phyloP scores from a whole-genome alignment of 2,113 vertebrate species.

The Otocyon megalotis region DNA sequence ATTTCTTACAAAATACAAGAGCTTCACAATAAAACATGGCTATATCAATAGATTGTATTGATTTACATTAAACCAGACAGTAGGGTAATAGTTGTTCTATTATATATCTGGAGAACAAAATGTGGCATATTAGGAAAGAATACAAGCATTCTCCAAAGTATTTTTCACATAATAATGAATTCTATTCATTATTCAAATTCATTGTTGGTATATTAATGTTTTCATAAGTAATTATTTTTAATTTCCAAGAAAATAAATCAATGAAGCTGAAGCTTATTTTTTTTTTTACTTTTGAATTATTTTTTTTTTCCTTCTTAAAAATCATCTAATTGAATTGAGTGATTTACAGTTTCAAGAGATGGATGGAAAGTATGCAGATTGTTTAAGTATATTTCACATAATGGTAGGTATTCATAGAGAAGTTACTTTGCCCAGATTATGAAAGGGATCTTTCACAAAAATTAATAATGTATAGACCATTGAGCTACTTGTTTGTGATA shows the following conservation, averaged over 20 bases:
- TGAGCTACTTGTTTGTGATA: not conserved
- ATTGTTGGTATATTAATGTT: not conserved
- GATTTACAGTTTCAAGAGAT: not conserved
- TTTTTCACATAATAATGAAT: not conserved
- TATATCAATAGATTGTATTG: not conserved
- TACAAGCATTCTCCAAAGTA: not conserved
- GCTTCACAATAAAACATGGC: not conserved
- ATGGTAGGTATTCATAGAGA: constrained; percentile 36
- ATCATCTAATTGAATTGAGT: not conserved
- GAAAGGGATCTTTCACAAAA: constrained; percentile 29
- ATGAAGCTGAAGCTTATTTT: not conserved
- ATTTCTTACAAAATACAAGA: not conserved
- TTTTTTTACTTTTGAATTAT: not conserved
- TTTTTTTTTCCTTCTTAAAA: not conserved
- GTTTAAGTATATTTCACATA: not conserved
- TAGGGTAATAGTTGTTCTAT: not conserved
- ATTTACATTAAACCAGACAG: not conserved
- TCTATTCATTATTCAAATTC: not conserved
- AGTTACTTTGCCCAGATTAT: constrained; percentile 35
- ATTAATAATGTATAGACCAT: not conserved
- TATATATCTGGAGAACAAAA: not conserved
- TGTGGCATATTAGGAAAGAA: not conserved
- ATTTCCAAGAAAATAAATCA: not conserved
- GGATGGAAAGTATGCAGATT: constrained; percentile 20
- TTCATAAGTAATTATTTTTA: not conserved